These are phyloP conservation scores for Callopanchax toddi DNA, from an alignment of 2,113 vertebrate species.

Conservation along the genomic window DNA sequence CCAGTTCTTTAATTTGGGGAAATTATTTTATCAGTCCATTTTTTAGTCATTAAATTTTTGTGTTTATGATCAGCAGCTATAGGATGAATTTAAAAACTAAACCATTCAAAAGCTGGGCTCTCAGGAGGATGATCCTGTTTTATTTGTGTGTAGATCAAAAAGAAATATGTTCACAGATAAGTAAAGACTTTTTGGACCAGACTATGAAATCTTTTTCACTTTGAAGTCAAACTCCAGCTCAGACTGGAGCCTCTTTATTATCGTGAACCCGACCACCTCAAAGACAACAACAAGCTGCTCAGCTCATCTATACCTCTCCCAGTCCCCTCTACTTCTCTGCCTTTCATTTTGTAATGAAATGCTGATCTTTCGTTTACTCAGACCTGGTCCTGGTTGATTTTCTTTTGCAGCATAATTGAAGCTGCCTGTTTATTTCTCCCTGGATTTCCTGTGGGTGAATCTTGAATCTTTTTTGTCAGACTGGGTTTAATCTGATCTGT, in stretches of 20 bases:
- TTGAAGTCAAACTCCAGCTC: background rate
- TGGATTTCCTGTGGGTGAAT: background rate
- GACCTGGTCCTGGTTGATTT: background rate
- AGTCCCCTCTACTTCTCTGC: background rate
- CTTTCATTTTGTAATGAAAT: conserved; percentile 13
- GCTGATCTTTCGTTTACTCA: background rate
- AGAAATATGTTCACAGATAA: background rate
- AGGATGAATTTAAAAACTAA: no score
- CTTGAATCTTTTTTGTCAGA: background rate
- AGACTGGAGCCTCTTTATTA: background rate
- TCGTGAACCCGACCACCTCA: background rate
- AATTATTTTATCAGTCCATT: no score
- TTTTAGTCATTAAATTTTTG: no score
- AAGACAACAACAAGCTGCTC: background rate
- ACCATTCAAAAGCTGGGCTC: no score
- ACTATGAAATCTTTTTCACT: background rate
- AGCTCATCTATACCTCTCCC: background rate
- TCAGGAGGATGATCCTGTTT: no score
- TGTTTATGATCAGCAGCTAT: no score
- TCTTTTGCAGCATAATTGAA: background rate
- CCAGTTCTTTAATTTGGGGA: no score
- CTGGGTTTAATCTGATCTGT: background rate
- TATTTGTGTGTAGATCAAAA: no score
- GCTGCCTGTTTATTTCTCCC: background rate
- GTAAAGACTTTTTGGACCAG: background rate